Evolutionary conservation across 2,797 vertebrate genomes (phyloP).

Genomic region (Urocyon cinereoargenteus): DNA sequence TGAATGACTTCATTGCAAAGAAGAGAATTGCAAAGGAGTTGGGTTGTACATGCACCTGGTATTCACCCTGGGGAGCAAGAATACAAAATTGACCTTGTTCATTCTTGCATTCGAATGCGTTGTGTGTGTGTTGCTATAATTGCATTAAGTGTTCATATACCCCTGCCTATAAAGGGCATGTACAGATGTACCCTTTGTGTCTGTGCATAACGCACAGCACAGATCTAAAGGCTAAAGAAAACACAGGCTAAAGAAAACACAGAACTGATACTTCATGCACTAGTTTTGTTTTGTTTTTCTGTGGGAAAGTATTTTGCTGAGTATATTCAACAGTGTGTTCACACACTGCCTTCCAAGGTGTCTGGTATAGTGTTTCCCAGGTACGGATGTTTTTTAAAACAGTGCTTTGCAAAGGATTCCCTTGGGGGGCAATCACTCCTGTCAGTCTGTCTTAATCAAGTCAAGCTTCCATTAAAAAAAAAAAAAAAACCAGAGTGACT

Average conservation of each 20-base stretch:
- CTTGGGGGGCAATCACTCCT: not conserved
- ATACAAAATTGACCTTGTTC: not conserved
- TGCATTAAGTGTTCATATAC: not conserved
- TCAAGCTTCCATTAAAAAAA: not conserved
- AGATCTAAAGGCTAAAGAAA: not conserved
- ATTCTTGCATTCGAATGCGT: not conserved
- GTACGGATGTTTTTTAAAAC: not conserved
- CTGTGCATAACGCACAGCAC: rapidly evolving
- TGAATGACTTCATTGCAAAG: not conserved
- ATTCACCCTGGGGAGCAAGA: not conserved
- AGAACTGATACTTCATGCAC: not conserved
- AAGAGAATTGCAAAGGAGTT: not conserved
- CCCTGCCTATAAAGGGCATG: not conserved
- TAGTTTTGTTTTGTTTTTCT: not conserved
- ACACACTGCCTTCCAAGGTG: not conserved
- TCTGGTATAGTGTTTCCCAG: not conserved
- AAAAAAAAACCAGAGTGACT: not conserved
- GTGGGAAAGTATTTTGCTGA: conserved; percentile 5
- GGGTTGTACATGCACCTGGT: not conserved
- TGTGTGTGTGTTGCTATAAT: no score
- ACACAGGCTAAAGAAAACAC: not conserved
- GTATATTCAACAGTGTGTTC: not conserved
- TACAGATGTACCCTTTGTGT: not conserved
- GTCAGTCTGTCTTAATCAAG: not conserved
- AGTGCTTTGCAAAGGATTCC: not conserved